Conservation (phyloP, 64 coral and sea anemone genomes). For the Dendronephthya gigantea region DNA sequence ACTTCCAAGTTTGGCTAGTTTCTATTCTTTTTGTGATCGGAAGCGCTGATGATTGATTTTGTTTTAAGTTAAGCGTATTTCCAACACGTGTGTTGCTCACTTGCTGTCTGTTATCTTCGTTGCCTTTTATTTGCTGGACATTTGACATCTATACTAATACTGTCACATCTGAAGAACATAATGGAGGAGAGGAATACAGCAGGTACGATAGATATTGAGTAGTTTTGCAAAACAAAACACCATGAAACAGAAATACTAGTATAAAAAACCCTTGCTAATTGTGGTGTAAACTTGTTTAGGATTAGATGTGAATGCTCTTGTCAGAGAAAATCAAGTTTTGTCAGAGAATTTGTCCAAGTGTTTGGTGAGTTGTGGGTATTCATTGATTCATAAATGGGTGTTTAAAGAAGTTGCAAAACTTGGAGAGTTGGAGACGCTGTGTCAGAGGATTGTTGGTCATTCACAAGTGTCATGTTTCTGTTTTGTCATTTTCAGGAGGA, state of each 20-base stretch:
- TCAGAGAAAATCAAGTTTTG: not conserved
- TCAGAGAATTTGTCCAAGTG: not conserved
- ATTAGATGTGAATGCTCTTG: not conserved
- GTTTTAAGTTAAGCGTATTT: not conserved
- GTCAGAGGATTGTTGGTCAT: not conserved
- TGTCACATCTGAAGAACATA: not conserved
- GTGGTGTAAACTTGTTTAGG: not conserved
- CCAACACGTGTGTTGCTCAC: not conserved
- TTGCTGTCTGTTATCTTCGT: not conserved
- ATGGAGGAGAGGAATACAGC: not conserved
- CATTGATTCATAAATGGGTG: not conserved
- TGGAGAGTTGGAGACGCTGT: too few relatives aligned
- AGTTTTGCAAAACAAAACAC: not conserved
- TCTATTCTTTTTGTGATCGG: not conserved
- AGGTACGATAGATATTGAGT: not conserved
- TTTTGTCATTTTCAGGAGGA: slow-evolving; percentile 42
- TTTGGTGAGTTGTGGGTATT: not conserved
- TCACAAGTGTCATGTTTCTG: not conserved
- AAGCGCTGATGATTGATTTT: not conserved
- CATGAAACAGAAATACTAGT: too few relatives aligned
- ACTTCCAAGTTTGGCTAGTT: not conserved
- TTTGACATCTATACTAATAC: too few relatives aligned
- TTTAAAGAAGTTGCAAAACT: too few relatives aligned
- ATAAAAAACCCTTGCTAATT: too few relatives aligned
- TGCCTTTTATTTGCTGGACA: not conserved